Evolutionary conservation across 2,113 vertebrate species (phyloP).

Genomic region (Rafetus swinhoei): DNA sequence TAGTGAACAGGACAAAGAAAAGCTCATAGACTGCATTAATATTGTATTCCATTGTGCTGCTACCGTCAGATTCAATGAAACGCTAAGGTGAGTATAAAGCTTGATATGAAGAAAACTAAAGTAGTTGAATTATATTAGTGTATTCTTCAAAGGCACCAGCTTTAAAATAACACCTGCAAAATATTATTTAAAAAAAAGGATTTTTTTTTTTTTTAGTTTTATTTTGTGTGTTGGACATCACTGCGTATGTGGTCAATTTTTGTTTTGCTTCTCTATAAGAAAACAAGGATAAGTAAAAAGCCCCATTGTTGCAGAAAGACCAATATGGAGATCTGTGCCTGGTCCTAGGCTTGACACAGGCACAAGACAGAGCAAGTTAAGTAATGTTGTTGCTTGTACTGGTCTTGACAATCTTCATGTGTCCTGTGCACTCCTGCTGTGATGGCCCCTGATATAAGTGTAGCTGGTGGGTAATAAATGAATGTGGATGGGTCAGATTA

Average conservation of each 20-base stretch:
- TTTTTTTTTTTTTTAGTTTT: not conserved
- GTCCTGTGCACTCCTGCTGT: not conserved
- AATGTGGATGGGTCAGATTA: not conserved
- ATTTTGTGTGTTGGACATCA: not conserved
- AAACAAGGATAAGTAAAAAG: not conserved
- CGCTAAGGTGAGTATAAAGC: constrained; percentile 87
- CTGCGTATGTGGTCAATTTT: not conserved
- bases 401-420: not conserved
- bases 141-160: rapidly evolving
- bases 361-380: not conserved
- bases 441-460: not conserved
- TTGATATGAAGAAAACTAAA: not conserved
- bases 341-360: not conserved
- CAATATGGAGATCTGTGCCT: not conserved
- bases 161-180: not conserved
- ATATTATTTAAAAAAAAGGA: not conserved
- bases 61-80: constrained; percentile 96
- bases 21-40: constrained; percentile 84
- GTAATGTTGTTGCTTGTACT: not conserved
- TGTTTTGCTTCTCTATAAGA: not conserved
- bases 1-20: constrained; percentile 85
- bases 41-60: constrained; percentile 97
- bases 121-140: not conserved
- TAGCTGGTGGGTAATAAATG: not conserved
- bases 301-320: not conserved